phyloP scores from a whole-genome alignment of 1,140 invertebrate species.

The Psix sp. region DNA sequence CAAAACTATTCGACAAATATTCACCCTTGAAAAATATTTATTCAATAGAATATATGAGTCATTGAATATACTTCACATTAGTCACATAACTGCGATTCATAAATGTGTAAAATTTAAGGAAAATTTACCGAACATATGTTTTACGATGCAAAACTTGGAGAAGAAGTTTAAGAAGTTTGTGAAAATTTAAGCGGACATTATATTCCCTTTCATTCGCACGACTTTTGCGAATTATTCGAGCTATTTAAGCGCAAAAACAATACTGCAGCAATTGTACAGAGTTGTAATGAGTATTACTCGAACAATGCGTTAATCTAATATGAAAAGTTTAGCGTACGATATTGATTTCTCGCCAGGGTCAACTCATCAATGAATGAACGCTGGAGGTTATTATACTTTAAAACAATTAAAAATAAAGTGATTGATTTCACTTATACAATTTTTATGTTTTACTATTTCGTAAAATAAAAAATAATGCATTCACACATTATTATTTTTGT shows the following conservation, averaged over 20 bases:
- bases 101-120: conserved; percentile 23
- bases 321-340: conserved; percentile 46
- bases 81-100: conserved; percentile 25
- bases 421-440: too few relatives aligned
- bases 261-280: conserved; percentile 27
- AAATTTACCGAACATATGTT: conserved; percentile 26
- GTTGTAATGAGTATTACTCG: conserved; percentile 33
- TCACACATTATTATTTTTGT: too few relatives aligned
- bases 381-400: conserved; percentile 45
- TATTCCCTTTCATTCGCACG: neutral
- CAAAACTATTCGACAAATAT: too few relatives aligned
- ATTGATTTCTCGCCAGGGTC: conserved; percentile 51
- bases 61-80: conserved; percentile 10
- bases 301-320: conserved; percentile 38
- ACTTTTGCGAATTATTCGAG: conserved; percentile 3
- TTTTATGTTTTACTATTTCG: neutral
- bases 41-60: neutral
- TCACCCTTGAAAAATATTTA: too few relatives aligned
- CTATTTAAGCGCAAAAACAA: conserved; percentile 11
- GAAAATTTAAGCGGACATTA: conserved; percentile 3
- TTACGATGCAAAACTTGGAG: conserved; percentile 16
- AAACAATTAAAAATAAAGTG: conserved; percentile 26
- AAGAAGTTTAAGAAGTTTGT: conserved; percentile 3
- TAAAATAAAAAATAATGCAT: neutral
- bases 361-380: conserved; percentile 48